Percentiles rank a stretch among this genome's conserved stretches.
These are phyloP conservation scores for Ochropleura plecta DNA, from an alignment of 2,888 invertebrate species.

Conservation along the genomic window DNA sequence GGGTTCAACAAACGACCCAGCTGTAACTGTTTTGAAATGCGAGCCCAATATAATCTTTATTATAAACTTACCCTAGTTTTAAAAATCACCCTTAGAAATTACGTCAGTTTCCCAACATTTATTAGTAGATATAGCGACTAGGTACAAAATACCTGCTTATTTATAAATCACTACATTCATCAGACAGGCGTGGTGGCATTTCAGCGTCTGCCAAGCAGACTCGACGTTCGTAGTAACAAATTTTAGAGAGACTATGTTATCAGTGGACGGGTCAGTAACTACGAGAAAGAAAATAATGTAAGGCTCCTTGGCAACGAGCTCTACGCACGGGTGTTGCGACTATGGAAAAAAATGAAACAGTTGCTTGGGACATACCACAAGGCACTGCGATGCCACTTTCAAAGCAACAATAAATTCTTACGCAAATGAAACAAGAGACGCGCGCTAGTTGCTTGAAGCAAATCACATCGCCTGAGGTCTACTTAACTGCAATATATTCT, in stretches of 20 bases:
- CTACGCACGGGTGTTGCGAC: too few relatives aligned
- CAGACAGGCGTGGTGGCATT: constrained; percentile 23
- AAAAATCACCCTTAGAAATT: neutral
- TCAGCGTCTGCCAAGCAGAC: constrained; percentile 39
- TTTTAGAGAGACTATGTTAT: constrained; percentile 37
- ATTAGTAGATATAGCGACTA: neutral
- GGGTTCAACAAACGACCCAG: neutral
- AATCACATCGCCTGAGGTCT: neutral
- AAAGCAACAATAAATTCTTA: neutral
- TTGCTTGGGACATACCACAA: neutral
- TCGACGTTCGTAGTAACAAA: constrained; percentile 22
- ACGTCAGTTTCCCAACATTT: neutral
- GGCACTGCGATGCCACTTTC: neutral
- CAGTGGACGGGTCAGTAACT: neutral
- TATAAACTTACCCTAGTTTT: neutral
- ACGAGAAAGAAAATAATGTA: neutral
- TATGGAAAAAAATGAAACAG: neutral
- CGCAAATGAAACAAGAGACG: neutral
- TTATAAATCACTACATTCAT: constrained; percentile 13
- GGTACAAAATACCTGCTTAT: constrained; percentile 12
- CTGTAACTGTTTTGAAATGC: neutral
- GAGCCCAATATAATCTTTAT: neutral
- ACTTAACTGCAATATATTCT: neutral
- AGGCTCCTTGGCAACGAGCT: neutral
- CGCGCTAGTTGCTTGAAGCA: neutral